Conservation (phyloP, 2,888 invertebrate genomes). For the Dermolepida albohirtum region DNA sequence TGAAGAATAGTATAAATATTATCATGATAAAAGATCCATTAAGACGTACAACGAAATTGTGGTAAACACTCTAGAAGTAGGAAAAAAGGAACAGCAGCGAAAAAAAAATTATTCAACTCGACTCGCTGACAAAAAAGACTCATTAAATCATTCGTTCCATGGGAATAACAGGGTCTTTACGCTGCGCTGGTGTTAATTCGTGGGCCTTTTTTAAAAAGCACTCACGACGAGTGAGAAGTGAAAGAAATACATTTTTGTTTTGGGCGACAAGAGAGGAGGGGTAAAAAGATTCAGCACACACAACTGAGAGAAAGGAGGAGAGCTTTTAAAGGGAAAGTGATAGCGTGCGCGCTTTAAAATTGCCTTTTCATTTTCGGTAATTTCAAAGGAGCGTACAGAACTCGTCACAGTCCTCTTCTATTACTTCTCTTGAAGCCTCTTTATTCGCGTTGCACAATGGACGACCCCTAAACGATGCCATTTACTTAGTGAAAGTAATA, state of each 20-base stretch:
- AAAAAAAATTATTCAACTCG: slow-evolving; percentile 36
- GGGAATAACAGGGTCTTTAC: slow-evolving; percentile 36
- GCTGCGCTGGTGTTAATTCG: slow-evolving; percentile 40
- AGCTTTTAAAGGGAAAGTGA: slow-evolving; percentile 39
- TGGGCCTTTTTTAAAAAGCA: slow-evolving; percentile 29
- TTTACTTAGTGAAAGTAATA: slow-evolving; percentile 42
- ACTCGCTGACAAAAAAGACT: slow-evolving; percentile 36
- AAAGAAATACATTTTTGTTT: slow-evolving; percentile 42
- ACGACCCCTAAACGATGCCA: slow-evolving; percentile 39
- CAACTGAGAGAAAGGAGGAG: slow-evolving; percentile 5
- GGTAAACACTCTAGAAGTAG: slow-evolving; percentile 34
- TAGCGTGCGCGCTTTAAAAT: slow-evolving; percentile 43
- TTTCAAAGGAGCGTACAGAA: slow-evolving; percentile 38
- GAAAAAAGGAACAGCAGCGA: slow-evolving; percentile 10
- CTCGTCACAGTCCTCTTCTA: slow-evolving; percentile 27
- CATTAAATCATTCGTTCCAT: slow-evolving; percentile 38
- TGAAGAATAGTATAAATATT: slow-evolving; percentile 35
- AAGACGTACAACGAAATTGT: slow-evolving; percentile 30
- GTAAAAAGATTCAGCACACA: slow-evolving; percentile 3
- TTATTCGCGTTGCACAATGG: slow-evolving; percentile 39
- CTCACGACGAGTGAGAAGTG: slow-evolving; percentile 37
- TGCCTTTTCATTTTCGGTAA: slow-evolving; percentile 40
- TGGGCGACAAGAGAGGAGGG: slow-evolving; percentile 26
- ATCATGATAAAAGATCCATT: slow-evolving; percentile 38
- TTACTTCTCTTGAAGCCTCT: slow-evolving; percentile 34